Base-by-base conservation (phyloP, 2,797 vertebrate genomes). In the Falco columbarius region DNA sequence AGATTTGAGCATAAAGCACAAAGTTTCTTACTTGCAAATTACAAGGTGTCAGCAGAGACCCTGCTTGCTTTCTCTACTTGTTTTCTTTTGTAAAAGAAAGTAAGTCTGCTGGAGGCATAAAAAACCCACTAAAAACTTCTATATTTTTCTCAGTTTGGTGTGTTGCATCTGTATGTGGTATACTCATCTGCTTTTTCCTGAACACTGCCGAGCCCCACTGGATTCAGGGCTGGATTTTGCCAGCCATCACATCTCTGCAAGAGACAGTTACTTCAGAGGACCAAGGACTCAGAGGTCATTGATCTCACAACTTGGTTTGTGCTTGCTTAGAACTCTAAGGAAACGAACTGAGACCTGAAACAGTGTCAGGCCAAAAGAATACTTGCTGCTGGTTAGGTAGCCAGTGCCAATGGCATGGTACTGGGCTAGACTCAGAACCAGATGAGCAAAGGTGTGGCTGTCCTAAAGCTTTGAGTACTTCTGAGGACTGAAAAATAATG, bases 351-450 rank as follows among this genome's bases (percentile, higher is more conserved):
- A 82, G 29, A 46, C 19, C 34, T 72, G n/a, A 61, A 90, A 46
- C 3, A 24, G 14, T 11, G 3, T 14, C 24, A 65, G 75, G 29
- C 30, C 81, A n/a, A 70, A 67, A 32, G 74, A 79, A 36, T 3
- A 4, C 23, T 66, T 58, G 34, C 44, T 91, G 23, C 24, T 87
- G 55, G 14, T 32, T 34, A 59, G 61, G n/a, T 32, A 61, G 12
- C 19, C 58, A 12, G 54, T 58, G 68, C 36, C 24, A 61, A 4
- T 1, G 6, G 13, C 4, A 3, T 1, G 2, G 15, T 44, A 24
- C 46, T 42, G 54, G 6, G 13, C 42, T 54, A 38, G 14, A 27
- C 36, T 66, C 24, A 11, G 36, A 58, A 65, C 19, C 81, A 71
- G 20, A 23, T 71, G 8, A 51, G 67, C 14, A 81, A 75, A 80